A percentile compares a stretch with the other conserved stretches of the same genome.
Conservation (phyloP, 2,113 vertebrate genomes). For the Laticauda colubrina region DNA sequence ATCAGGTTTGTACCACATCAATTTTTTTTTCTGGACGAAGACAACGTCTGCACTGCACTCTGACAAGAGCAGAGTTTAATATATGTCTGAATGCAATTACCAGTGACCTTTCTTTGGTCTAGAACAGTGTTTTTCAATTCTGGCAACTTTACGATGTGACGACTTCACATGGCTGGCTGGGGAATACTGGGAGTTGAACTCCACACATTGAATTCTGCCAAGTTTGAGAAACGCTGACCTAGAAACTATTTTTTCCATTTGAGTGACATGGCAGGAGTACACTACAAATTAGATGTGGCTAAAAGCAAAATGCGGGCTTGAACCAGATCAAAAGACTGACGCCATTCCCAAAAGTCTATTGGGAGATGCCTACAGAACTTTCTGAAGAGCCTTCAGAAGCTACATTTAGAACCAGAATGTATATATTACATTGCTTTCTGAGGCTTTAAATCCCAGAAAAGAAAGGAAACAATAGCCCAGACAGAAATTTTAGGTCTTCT, state of each 20-base stretch:
- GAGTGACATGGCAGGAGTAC: not conserved
- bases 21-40: not conserved
- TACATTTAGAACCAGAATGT: not conserved
- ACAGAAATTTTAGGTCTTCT: not conserved
- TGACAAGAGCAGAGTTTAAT: not conserved
- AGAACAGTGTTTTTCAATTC: not conserved
- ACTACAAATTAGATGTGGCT: not conserved
- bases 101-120: not conserved
- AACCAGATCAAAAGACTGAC: not conserved
- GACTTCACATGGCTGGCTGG: not conserved
- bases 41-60: not conserved
- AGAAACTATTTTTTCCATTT: not conserved
- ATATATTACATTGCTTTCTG: not conserved
- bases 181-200: not conserved
- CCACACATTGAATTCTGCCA: not conserved
- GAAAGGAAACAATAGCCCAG: not conserved
- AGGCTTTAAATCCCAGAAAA: not conserved
- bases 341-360: not conserved
- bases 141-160: not conserved
- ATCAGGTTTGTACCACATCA: not conserved
- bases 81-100: not conserved
- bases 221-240: not conserved
- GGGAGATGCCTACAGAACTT: not conserved
- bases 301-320: not conserved
- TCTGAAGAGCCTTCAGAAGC: not conserved